Percentiles rank a stretch among this genome's conserved stretches.
These are phyloP conservation scores for Oncorhynchus masou DNA, from an alignment of 2,113 vertebrate species.

Conservation along the genomic window DNA sequence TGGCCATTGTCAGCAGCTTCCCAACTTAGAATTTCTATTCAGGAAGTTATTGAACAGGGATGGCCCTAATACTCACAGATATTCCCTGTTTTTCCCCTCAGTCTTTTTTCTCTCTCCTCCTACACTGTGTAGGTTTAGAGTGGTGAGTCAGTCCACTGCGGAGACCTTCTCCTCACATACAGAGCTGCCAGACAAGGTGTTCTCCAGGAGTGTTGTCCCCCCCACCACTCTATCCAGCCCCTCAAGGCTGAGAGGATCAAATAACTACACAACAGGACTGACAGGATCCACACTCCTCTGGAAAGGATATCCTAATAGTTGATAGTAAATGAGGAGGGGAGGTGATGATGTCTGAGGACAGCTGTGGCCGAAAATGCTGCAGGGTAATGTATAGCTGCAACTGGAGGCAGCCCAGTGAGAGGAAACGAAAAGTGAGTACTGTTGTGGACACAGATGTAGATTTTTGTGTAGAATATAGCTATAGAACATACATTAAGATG, in stretches of 20 bases:
- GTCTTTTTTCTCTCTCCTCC: slow-evolving; percentile 27
- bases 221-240: not conserved
- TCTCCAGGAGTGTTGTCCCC: not conserved
- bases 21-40: slow-evolving; percentile 38
- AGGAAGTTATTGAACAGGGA: slow-evolving; percentile 36
- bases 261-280: slow-evolving; percentile 5
- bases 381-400: slow-evolving; percentile 68
- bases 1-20: slow-evolving; percentile 45
- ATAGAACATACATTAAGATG: not conserved
- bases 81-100: not conserved
- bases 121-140: slow-evolving; percentile 3
- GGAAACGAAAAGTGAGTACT: slow-evolving; percentile 49
- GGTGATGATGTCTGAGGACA: slow-evolving; percentile 40
- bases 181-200: slow-evolving; percentile 2
- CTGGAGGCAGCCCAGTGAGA: slow-evolving; percentile 29
- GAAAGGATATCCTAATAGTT: not conserved
- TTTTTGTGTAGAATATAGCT: not conserved
- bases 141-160: not conserved
- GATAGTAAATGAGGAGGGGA: slow-evolving; percentile 21
- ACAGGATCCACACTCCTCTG: not conserved
- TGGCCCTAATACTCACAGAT: slow-evolving; percentile 38
- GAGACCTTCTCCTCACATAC: slow-evolving; percentile 8
- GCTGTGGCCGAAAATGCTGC: slow-evolving; percentile 50
- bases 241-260: slow-evolving; percentile 19
- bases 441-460: not conserved